These are phyloP conservation scores for Ptilodon capucinus DNA, from an alignment of 2,888 invertebrate genomes.

Conservation along the genomic window DNA sequence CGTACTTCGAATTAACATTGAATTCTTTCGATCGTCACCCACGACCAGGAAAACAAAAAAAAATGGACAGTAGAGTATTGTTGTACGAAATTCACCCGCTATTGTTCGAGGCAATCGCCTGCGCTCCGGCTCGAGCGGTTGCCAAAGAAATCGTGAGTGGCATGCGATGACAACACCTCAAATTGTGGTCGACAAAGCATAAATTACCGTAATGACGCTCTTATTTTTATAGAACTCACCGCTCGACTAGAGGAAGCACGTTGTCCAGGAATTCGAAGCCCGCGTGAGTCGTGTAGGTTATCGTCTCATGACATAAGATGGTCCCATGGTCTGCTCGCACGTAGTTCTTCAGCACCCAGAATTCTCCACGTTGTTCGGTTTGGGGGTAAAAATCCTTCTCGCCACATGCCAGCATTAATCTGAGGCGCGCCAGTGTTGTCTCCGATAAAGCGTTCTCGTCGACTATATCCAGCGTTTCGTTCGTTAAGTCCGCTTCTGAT, in stretches of 20 bases:
- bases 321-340: slow-evolving; percentile 87
- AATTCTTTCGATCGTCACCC: slow-evolving; percentile 7
- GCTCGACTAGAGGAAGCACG: slow-evolving; percentile 90
- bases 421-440: slow-evolving; percentile 61
- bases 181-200: slow-evolving; percentile 33
- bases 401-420: slow-evolving; percentile 83
- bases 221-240: slow-evolving; percentile 60
- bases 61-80: slow-evolving; percentile 15
- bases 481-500: slow-evolving; percentile 56
- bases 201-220: slow-evolving; percentile 17
- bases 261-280: slow-evolving; percentile 96
- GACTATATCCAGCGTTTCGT: slow-evolving; percentile 61
- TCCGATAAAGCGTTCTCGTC: slow-evolving; percentile 68
- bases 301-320: slow-evolving; percentile 90
- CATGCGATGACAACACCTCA: slow-evolving; percentile 42
- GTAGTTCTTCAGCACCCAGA: slow-evolving; percentile 95
- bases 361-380: slow-evolving; percentile 89
- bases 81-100: slow-evolving; percentile 24
- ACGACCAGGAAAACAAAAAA: slow-evolving; percentile 19
- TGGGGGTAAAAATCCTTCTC: slow-evolving; percentile 84
- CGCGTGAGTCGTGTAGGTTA: slow-evolving; percentile 96
- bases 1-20: background rate
- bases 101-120: slow-evolving; percentile 30
- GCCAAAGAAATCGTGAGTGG: slow-evolving; percentile 50
- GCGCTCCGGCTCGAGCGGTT: slow-evolving; percentile 30